Conservation (phyloP, 2,888 invertebrate genomes). For the Nasonia oneida region DNA sequence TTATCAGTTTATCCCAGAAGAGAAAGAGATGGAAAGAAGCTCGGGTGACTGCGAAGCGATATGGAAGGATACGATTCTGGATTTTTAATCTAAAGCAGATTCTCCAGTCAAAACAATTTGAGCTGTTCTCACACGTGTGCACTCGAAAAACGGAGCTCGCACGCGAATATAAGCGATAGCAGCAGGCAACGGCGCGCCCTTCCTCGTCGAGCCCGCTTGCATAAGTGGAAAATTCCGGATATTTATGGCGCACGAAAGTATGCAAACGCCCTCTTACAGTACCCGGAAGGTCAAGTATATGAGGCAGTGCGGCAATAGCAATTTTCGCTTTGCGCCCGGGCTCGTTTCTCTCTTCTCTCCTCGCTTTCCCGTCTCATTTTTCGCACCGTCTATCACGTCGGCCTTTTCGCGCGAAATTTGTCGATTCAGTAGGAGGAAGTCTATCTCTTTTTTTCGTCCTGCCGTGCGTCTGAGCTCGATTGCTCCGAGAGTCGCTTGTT, state of each 20-base stretch:
- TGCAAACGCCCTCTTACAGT: slow-evolving; percentile 32
- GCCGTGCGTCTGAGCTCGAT: slow-evolving; percentile 25
- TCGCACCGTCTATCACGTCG: slow-evolving; percentile 48
- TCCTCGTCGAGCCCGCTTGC: slow-evolving; percentile 35
- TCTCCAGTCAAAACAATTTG: background rate
- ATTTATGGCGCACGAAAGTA: slow-evolving; percentile 66
- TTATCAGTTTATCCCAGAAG: slow-evolving; percentile 63
- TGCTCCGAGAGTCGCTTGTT: slow-evolving; percentile 30
- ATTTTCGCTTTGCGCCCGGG: slow-evolving; percentile 46
- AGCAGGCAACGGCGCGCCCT: background rate
- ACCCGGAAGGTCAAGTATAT: slow-evolving; percentile 49
- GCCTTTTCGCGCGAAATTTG: slow-evolving; percentile 42
- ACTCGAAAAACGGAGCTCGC: background rate
- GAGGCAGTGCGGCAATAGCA: slow-evolving; percentile 25
- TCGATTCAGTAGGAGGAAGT: background rate
- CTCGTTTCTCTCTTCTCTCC: slow-evolving; percentile 29
- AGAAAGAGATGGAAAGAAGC: background rate
- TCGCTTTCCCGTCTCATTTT: slow-evolving; percentile 15
- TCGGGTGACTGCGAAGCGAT: background rate
- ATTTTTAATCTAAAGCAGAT: no score
- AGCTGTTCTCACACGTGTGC: background rate
- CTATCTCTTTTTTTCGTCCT: slow-evolving; percentile 1
- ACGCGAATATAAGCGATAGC: slow-evolving; percentile 32
- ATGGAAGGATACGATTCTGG: no score
- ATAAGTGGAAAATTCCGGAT: slow-evolving; percentile 62